phyloP scores from a whole-genome alignment of 2,797 vertebrate species.

The Acrossocheilus fasciatus region DNA sequence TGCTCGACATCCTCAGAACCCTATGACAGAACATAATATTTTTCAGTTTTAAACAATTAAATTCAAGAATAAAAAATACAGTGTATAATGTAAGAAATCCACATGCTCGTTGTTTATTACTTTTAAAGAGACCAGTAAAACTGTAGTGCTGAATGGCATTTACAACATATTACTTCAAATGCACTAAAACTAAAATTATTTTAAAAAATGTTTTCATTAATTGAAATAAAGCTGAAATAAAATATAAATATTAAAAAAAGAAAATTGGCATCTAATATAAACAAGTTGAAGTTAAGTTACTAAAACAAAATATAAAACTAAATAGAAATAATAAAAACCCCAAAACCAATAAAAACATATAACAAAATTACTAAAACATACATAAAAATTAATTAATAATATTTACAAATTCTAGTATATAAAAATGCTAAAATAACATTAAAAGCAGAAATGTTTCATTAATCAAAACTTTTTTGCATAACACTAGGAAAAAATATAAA shows the following conservation, averaged over 20 bases:
- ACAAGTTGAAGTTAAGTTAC: no score
- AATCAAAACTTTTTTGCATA: neutral
- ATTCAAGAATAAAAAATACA: neutral
- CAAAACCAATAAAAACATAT: no score
- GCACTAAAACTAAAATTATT: neutral
- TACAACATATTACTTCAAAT: neutral
- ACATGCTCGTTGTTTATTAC: neutral
- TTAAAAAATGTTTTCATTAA: neutral
- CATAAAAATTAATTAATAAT: neutral
- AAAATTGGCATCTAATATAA: no score
- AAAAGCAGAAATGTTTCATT: neutral
- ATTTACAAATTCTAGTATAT: no score
- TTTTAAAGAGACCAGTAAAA: neutral
- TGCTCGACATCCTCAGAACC: conserved; percentile 54
- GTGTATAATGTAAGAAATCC: neutral
- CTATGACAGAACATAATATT: neutral
- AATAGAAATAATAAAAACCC: neutral
- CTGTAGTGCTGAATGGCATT: neutral
- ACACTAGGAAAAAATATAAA: neutral
- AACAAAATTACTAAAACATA: neutral
- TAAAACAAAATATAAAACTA: neutral
- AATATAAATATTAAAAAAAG: neutral
- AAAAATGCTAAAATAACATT: no score
- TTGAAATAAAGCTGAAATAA: neutral
- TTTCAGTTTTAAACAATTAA: neutral